A percentile compares a stretch with the other conserved stretches of the same genome.
These are phyloP conservation scores for Lepisosteus oculatus DNA, from an alignment of 2,113 vertebrate genomes.

Conservation along the genomic window DNA sequence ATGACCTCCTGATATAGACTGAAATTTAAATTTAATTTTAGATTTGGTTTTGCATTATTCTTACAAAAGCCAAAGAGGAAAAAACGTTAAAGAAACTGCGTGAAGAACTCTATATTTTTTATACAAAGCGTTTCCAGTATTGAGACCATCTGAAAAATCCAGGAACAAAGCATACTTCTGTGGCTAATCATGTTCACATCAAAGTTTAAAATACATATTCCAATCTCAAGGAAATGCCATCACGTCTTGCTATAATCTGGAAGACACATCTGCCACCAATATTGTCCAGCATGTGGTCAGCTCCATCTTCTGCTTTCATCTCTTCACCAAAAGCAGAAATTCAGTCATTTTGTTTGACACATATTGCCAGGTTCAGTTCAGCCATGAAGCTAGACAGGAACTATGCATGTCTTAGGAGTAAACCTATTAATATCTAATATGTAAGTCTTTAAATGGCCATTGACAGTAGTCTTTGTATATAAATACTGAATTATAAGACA, in stretches of 20 bases:
- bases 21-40: too few relatives aligned
- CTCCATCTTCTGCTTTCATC: constrained; percentile 64
- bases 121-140: constrained; percentile 49
- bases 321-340: constrained; percentile 45
- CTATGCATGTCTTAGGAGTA: constrained; percentile 21
- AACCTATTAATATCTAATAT: background rate
- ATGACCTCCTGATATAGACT: too few relatives aligned
- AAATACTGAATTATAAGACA: too few relatives aligned
- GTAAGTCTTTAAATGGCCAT: too few relatives aligned
- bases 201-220: constrained; percentile 76
- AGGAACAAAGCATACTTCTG: constrained; percentile 85
- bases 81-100: too few relatives aligned
- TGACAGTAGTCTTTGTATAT: too few relatives aligned
- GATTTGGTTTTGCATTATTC: too few relatives aligned
- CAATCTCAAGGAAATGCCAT: constrained; percentile 85
- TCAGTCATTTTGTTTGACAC: constrained; percentile 62
- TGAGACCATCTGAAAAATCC: constrained; percentile 77
- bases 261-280: constrained; percentile 86
- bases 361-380: constrained; percentile 56
- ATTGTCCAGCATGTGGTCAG: constrained; percentile 79
- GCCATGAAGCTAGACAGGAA: constrained; percentile 23
- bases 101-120: constrained; percentile 23
- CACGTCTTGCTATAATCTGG: constrained; percentile 68
- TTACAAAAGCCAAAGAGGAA: too few relatives aligned
- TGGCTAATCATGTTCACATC: constrained; percentile 80